Evolutionary conservation across 2,113 vertebrate species (phyloP).

Genomic region (Oreochromis aureus): DNA sequence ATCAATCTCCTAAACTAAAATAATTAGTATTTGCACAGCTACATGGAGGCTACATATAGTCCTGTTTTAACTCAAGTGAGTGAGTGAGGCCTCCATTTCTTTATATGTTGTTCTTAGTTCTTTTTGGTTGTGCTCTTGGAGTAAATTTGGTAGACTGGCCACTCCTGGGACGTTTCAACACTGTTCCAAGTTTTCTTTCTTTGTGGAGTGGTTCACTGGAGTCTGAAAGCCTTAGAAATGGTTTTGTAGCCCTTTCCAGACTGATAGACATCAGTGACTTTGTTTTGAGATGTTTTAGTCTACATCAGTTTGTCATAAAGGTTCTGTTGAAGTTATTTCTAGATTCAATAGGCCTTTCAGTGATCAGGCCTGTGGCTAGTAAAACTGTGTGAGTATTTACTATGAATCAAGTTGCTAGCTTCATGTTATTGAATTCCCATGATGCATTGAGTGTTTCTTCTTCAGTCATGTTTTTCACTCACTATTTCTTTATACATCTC

Average conservation of each 20-base stretch:
- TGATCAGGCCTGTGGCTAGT: background rate
- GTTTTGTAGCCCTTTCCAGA: background rate
- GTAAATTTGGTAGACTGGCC: background rate
- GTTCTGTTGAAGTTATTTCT: background rate
- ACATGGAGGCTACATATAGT: background rate
- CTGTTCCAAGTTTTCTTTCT: background rate
- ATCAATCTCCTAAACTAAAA: background rate
- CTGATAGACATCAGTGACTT: background rate
- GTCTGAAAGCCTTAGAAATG: background rate
- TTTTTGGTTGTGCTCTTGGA: background rate
- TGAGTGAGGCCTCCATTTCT: background rate
- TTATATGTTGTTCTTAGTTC: background rate
- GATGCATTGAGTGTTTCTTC: background rate
- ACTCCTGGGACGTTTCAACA: background rate
- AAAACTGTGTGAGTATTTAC: background rate
- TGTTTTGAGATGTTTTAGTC: background rate
- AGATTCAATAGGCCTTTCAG: background rate
- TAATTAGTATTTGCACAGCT: background rate
- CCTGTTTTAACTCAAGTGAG: background rate
- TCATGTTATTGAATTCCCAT: background rate
- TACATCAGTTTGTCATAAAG: background rate
- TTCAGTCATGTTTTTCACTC: background rate
- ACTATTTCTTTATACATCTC: background rate
- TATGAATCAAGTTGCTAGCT: fast-evolving
- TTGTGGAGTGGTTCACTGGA: background rate